Conservation (phyloP, 2,113 vertebrate genomes). For the Taurulus bubalis region DNA sequence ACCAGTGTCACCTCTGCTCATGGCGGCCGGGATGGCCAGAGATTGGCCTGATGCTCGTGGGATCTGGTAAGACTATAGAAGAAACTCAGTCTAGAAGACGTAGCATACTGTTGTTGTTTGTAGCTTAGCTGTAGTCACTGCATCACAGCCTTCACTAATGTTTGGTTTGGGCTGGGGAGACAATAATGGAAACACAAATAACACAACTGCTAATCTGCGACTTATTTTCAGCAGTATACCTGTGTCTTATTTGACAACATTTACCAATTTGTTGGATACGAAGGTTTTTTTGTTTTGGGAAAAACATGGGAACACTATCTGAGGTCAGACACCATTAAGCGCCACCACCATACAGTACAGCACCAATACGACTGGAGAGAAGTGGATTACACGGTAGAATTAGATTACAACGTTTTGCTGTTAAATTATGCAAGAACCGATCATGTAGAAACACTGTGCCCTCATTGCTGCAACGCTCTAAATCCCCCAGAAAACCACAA, state of each 20-base stretch:
- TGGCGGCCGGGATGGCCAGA: constrained; percentile 83
- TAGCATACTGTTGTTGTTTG: not conserved
- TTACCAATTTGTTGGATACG: not conserved
- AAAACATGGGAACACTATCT: not conserved
- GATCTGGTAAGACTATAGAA: constrained; percentile 79
- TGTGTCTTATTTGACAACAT: not conserved
- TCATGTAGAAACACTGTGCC: not conserved
- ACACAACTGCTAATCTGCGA: not conserved
- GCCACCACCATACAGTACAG: not conserved
- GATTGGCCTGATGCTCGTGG: constrained; percentile 85
- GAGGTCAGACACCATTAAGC: not conserved
- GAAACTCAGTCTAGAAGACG: constrained; percentile 7
- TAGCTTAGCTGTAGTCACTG: constrained; percentile 5
- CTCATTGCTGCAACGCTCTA: not conserved
- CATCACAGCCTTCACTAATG: not conserved
- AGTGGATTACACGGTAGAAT: not conserved
- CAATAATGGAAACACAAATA: not conserved
- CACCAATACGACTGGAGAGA: not conserved
- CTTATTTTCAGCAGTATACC: not conserved
- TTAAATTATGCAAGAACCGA: constrained; percentile 9
- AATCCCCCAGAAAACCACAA: not conserved
- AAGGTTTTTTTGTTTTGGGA: not conserved
- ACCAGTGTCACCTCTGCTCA: constrained; percentile 85
- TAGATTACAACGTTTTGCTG: constrained; percentile 3
- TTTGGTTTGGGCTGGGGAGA: not conserved